These are phyloP conservation scores for Flexamia atlantica DNA, from an alignment of 2,888 invertebrate genomes.

Conservation along the genomic window DNA sequence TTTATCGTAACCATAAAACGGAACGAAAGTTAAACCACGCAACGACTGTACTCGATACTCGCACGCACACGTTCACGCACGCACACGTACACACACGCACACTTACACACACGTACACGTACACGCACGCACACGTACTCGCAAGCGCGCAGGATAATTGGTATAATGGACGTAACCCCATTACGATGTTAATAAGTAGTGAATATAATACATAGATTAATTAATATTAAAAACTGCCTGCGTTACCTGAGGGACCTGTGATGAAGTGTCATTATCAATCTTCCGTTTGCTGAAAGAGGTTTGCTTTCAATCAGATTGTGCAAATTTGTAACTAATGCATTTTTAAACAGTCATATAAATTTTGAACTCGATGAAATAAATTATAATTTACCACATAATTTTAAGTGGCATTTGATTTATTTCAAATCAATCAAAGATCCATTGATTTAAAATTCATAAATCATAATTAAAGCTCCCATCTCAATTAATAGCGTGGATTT, in stretches of 20 bases:
- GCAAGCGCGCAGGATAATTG: too few species aligned
- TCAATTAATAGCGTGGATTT: too few species aligned
- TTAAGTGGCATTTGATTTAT: too few species aligned
- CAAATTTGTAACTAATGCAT: not conserved
- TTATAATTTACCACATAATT: too few species aligned
- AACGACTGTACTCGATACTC: not conserved
- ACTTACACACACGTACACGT: not conserved
- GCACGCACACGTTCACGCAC: not conserved
- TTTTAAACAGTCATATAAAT: not conserved
- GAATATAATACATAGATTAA: not conserved
- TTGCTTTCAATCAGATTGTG: not conserved
- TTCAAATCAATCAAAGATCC: too few species aligned
- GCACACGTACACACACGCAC: not conserved
- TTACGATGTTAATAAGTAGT: not conserved
- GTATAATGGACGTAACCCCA: not conserved
- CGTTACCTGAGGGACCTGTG: not conserved
- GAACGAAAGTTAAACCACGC: not conserved
- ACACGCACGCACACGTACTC: not conserved
- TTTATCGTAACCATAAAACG: constrained; percentile 23
- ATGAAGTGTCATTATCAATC: constrained; percentile 8
- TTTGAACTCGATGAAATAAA: not conserved
- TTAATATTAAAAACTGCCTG: not conserved
- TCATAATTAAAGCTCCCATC: too few species aligned
- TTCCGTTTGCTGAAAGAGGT: not conserved
- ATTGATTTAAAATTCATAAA: too few species aligned